phyloP scores from a whole-genome alignment of 2,888 invertebrate genomes.

The Glyphotaelius pellucidus region DNA sequence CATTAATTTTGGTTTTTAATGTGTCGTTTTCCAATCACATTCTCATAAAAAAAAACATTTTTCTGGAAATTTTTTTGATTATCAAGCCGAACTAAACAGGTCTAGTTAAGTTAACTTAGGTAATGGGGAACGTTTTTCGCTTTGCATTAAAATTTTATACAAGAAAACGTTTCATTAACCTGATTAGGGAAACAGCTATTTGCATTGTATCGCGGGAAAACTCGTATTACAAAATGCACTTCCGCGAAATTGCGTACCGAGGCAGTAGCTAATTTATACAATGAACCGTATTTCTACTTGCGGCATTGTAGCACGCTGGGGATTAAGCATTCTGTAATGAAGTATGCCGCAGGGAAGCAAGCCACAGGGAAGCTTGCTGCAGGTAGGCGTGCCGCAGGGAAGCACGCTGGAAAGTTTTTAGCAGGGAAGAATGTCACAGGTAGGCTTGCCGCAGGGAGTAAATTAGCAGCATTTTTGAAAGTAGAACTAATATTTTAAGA shows the following conservation, averaged over 20 bases:
- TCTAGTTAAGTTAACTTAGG: neutral
- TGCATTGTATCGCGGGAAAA: neutral
- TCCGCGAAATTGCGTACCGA: neutral
- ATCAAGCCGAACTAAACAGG: neutral
- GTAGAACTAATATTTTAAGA: no score
- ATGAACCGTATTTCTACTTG: neutral
- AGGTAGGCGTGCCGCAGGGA: no score
- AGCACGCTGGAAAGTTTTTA: no score
- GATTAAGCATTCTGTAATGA: neutral
- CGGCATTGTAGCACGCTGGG: neutral
- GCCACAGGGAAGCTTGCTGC: no score
- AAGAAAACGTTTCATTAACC: slow-evolving; percentile 24
- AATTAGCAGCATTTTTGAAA: no score
- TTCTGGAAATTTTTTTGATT: neutral
- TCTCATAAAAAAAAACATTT: neutral
- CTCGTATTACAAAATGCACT: slow-evolving; percentile 12
- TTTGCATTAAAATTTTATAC: neutral
- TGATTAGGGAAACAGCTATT: neutral
- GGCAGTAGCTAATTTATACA: neutral
- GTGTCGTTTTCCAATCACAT: neutral
- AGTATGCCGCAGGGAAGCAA: no score
- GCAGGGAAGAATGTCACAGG: no score
- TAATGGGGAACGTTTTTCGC: neutral
- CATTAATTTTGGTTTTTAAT: neutral
- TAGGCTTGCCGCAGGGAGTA: no score